These are phyloP conservation scores for Acanthurus leucopareius DNA, from an alignment of 2,797 vertebrate genomes.

Conservation along the genomic window DNA sequence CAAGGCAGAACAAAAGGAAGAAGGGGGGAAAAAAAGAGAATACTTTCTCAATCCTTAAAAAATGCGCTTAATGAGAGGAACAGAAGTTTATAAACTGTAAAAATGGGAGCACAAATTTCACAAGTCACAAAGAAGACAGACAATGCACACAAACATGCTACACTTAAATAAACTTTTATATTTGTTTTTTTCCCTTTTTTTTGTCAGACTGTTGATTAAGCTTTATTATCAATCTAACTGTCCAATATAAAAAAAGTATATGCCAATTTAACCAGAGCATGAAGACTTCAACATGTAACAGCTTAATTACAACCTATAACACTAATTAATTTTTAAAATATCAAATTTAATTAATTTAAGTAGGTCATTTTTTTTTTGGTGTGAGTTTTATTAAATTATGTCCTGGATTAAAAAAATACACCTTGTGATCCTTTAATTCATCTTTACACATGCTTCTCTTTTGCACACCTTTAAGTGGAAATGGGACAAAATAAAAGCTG, in stretches of 20 bases:
- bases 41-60: constrained; percentile 41
- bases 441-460: constrained; percentile 57
- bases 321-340: constrained; percentile 76
- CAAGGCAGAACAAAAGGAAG: constrained; percentile 42
- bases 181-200: neutral
- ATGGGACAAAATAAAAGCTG: constrained; percentile 77
- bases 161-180: constrained; percentile 16
- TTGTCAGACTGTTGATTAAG: constrained; percentile 14
- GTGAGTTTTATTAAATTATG: constrained; percentile 64
- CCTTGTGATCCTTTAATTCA: constrained; percentile 52
- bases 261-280: constrained; percentile 28
- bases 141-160: neutral
- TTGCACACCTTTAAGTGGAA: constrained; percentile 67
- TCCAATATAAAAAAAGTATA: neutral
- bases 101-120: neutral
- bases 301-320: constrained; percentile 72
- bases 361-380: constrained; percentile 65
- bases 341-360: constrained; percentile 72
- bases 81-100: constrained; percentile 14
- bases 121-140: neutral
- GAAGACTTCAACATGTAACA: constrained; percentile 43
- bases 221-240: neutral
- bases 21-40: neutral
- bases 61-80: constrained; percentile 42
- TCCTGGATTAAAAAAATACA: constrained; percentile 37